Evolutionary conservation across 2,888 invertebrate genomes (phyloP), one percentile per base, ranked within the genome.

Genomic region (Dione vanillae): DNA sequence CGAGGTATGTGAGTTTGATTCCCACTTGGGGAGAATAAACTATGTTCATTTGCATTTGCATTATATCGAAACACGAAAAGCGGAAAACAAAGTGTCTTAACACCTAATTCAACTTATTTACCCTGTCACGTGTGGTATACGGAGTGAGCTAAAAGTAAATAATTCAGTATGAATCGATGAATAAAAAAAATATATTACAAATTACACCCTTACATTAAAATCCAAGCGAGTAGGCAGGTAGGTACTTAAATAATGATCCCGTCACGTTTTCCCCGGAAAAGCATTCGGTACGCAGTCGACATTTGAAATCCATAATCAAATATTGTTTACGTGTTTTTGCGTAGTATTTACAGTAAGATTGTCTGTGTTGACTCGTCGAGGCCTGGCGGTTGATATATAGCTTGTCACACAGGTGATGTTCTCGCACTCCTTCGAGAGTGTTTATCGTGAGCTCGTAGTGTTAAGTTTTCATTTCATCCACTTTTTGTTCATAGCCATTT

Each of bases 371-470:
- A 87, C 86, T 81, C 78, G 78, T 68, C 80, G 82, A 83, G 80
- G 83, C 84, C 82, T 81, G 80, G 72, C 75, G 77, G 78, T 79
- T 78, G 78, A 85, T 89, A 90, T 88, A 91, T 87, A 89, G 85
- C 81, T 78, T 81, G 80, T 77, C 58, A 74, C 74, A 73, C 16
- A 70, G 66, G 69, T 74, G 70, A 75, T 71, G 74, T 71, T 79
- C 78, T 80, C 88, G 85, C 92, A 91, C 92, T 92, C 92, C 80
- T 78, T 79, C 74, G 85, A 84, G 91, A 89, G 92, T 91, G 91
- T 85, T 86, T 56, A 76, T 78, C 79, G 77, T 80, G 82, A 83
- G 77, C 79, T 77, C 71, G 74, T 87, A 88, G 86, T 85, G 81
- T 84, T 89, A 87, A 88, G 87, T 86, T 56, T n/a, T 87, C 86